Base-by-base conservation (phyloP, 2,888 invertebrate species). In the Hanleya hanleyi region DNA sequence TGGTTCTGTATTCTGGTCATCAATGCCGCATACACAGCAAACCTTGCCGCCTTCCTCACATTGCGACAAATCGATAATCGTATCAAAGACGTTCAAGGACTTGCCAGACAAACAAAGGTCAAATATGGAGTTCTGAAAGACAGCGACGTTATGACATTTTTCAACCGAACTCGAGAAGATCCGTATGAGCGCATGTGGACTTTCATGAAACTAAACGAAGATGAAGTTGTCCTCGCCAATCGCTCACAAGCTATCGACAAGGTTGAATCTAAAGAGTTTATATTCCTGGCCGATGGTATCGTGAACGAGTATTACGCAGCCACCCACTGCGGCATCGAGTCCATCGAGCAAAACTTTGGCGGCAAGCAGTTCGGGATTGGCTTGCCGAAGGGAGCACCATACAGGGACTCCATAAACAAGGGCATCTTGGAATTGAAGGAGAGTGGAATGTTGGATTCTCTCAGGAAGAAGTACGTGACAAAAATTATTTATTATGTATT, bases 1-100 rank as follows among this genome's bases (percentile, higher is more conserved):
- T 87, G 87, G 85, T 86, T 87, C 76, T 85, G 84, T 71, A 84
- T 85, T 6, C 77, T 87, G 64, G 84, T 87, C 50, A 84, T 87
- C 33, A 85, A 83, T 62, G 84, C 87, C 12, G 87, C 87, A 6
- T 87, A 87, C 76, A 87, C 87, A 0, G 87, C 87, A 26, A 87
- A 87, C 76, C 80, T 87, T n/a, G 86, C 86, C 0, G 86, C 86
- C 26, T 85, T 80, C 71, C 82, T 86, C 0, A 87, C 86, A 0
- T 76, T 84, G 47, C 83, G 86, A 72, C 85, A 86, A 70, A 83
- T 83, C 12, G 87, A 86, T 75, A 77, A 81, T 71, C 73, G 83
- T 22, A 82, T 86, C 68, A 84, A 81, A 70, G 81, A 83, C 5
- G 75, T 85, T 29, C 77, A 84, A 2, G 79, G 79, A 5, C 79